These are phyloP conservation scores for Nomada lathburiana DNA, from an alignment of 2,888 invertebrate species.

Conservation along the genomic window DNA sequence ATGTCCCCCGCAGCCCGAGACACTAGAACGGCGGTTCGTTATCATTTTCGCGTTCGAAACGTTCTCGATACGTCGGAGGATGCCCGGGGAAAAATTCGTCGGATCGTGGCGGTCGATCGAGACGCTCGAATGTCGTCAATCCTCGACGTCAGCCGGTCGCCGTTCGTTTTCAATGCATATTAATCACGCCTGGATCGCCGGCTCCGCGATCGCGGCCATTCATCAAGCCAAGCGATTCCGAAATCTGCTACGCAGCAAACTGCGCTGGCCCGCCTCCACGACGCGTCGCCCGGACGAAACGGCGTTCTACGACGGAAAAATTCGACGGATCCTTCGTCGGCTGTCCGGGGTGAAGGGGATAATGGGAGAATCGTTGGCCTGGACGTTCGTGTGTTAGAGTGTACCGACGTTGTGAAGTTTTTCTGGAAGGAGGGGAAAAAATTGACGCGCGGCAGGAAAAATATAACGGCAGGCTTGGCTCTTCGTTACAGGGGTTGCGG, in stretches of 20 bases:
- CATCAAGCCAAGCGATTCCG: conserved; percentile 76
- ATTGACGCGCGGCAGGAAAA: too few species aligned
- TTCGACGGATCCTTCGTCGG: neutral
- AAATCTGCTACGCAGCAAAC: conserved; percentile 77
- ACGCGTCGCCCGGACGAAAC: conserved; percentile 12
- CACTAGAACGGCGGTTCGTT: too few species aligned
- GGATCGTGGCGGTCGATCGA: conserved; percentile 44
- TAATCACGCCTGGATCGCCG: conserved; percentile 72
- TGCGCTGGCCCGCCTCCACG: conserved; percentile 63
- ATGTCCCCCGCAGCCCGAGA: too few species aligned
- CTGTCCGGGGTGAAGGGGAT: too few species aligned
- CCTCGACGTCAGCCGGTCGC: conserved; percentile 57
- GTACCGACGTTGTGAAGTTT: too few species aligned
- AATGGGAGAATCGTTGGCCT: neutral
- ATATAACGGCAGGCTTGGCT: too few species aligned
- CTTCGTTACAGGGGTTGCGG: too few species aligned
- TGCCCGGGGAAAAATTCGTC: neutral
- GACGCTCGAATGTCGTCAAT: conserved; percentile 50
- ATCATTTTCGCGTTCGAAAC: too few species aligned
- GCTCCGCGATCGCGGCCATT: conserved; percentile 72
- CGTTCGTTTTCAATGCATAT: conserved; percentile 78
- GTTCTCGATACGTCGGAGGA: neutral
- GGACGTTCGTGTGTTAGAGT: too few species aligned
- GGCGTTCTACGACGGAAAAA: conserved; percentile 11
- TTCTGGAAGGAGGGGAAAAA: too few species aligned